These are phyloP conservation scores for Chloropsis hardwickii DNA, from an alignment of 2,113 vertebrate genomes.

Conservation along the genomic window DNA sequence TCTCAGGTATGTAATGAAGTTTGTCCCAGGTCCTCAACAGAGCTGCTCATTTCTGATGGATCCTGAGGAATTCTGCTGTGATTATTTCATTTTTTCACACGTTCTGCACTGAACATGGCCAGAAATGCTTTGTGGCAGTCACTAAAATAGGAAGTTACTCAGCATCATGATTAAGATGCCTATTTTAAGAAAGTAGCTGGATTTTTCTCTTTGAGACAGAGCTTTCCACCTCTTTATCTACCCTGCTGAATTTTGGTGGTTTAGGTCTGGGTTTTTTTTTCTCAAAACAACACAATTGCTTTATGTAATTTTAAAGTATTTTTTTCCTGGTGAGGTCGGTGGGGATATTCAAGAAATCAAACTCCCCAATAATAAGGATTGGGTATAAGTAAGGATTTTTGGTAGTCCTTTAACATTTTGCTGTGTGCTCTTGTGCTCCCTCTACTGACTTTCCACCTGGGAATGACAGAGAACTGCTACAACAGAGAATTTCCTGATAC, in stretches of 20 bases:
- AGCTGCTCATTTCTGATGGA: background rate
- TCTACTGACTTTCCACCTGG: conserved; percentile 43
- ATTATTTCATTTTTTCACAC: background rate
- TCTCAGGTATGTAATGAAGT: background rate
- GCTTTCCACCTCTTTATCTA: background rate
- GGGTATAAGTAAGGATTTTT: background rate
- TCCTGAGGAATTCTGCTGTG: background rate
- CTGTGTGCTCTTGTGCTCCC: conserved; percentile 52
- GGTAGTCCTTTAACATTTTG: background rate
- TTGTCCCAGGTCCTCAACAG: background rate
- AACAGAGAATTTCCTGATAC: background rate
- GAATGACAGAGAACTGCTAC: background rate
- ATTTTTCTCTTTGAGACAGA: background rate
- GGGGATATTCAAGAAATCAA: background rate
- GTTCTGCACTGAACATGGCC: background rate
- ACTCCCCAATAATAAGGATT: fast-evolving
- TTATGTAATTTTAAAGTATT: background rate
- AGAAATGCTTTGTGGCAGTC: background rate
- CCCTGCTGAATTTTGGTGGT: background rate
- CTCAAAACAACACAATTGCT: background rate
- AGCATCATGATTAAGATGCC: background rate
- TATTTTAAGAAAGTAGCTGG: background rate
- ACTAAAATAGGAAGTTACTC: background rate
- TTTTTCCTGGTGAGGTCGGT: background rate
- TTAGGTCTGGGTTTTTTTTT: background rate